Percentiles rank a stretch among this genome's conserved stretches.
Conservation (phyloP, 1,140 invertebrate genomes). For the Drosophila pallidifrons region DNA sequence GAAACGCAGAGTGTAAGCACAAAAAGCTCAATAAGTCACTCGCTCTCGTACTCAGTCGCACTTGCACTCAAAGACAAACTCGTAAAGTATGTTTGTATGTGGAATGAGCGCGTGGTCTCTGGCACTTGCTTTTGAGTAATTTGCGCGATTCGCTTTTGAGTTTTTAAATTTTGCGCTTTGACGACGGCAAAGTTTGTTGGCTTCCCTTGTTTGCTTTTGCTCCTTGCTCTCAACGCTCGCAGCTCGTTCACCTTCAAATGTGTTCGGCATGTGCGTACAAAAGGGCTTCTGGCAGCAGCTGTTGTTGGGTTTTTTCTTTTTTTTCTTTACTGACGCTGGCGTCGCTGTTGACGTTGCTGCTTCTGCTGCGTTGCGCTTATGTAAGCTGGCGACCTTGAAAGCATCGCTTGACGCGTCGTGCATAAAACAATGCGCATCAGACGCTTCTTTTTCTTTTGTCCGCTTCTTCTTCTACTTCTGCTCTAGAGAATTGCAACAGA, state of each 20-base stretch:
- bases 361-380: slow-evolving; percentile 39
- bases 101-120: slow-evolving; percentile 62
- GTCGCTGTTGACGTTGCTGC: slow-evolving; percentile 24
- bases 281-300: slow-evolving; percentile 33
- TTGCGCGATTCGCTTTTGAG: slow-evolving; percentile 26
- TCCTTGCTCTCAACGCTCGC: slow-evolving; percentile 36
- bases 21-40: slow-evolving; percentile 38
- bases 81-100: not conserved
- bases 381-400: slow-evolving; percentile 69
- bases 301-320: slow-evolving; percentile 63
- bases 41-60: not conserved
- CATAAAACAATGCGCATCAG: slow-evolving; percentile 38
- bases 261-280: slow-evolving; percentile 26
- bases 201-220: slow-evolving; percentile 56
- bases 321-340: slow-evolving; percentile 47
- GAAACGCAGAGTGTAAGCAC: slow-evolving; percentile 3
- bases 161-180: slow-evolving; percentile 3
- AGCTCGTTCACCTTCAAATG: slow-evolving; percentile 71
- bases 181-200: slow-evolving; percentile 65
- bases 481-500: slow-evolving; percentile 39
- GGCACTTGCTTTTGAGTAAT: slow-evolving; percentile 39
- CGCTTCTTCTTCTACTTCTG: slow-evolving; percentile 23
- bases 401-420: slow-evolving; percentile 32
- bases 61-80: slow-evolving; percentile 10
- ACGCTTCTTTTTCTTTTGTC: slow-evolving; percentile 40